Conservation (phyloP, 2,797 vertebrate species). For the Pseudochaenichthys georgianus region DNA sequence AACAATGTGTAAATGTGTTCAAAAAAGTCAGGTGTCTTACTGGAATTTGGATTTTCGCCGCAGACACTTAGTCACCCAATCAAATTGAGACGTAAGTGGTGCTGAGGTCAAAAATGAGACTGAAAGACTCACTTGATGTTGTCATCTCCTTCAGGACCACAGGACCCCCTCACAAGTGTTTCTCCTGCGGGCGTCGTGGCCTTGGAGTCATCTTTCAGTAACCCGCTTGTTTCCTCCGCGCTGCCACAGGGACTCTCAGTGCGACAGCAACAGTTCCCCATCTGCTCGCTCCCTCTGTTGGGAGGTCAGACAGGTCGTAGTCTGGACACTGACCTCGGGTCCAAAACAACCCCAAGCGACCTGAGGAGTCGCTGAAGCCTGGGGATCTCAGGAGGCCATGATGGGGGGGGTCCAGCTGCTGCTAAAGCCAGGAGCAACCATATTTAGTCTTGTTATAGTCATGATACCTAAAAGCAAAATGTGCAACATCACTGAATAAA, state of each 20-base stretch:
- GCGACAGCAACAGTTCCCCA: conserved; percentile 84
- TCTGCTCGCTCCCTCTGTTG: conserved; percentile 65
- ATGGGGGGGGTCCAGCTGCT: conserved; percentile 30
- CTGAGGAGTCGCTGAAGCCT: conserved; percentile 43
- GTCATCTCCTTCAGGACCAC: conserved; percentile 45
- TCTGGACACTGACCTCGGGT: conserved; percentile 43
- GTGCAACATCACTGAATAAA: neutral
- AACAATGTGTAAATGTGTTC: neutral
- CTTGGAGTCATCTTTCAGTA: conserved; percentile 74
- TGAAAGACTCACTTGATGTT: conserved; percentile 64
- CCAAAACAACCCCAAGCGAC: conserved; percentile 47
- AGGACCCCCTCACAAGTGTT: conserved; percentile 26
- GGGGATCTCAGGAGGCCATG: conserved; percentile 66
- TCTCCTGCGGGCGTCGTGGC: conserved; percentile 36
- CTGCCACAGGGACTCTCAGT: conserved; percentile 73
- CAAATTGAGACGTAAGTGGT: neutral
- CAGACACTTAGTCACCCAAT: neutral
- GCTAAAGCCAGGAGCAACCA: conserved; percentile 20
- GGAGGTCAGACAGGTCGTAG: conserved; percentile 41
- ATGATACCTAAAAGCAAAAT: conserved; percentile 11
- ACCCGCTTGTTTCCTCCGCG: conserved; percentile 77
- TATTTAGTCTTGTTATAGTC: neutral
- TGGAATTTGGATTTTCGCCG: neutral
- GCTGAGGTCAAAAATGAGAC: neutral
- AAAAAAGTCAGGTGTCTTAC: neutral